These are phyloP conservation scores for Corapipo altera DNA, from an alignment of 2,113 vertebrate species.

Conservation along the genomic window DNA sequence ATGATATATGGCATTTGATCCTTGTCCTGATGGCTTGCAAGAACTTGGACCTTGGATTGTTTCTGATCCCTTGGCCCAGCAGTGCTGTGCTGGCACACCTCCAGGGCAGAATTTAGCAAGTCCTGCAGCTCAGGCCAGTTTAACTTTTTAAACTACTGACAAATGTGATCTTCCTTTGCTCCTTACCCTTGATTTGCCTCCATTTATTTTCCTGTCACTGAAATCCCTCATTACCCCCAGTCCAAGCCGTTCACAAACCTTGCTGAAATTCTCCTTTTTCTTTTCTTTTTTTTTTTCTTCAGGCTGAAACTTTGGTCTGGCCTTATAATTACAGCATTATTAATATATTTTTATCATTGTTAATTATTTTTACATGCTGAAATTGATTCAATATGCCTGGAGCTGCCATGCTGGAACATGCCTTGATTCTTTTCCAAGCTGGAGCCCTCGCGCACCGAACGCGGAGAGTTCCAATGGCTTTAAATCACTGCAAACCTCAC, in stretches of 20 bases:
- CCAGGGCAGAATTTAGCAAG: conserved; percentile 46
- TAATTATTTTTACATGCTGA: conserved; percentile 73
- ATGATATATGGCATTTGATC: background rate
- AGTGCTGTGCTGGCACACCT: background rate
- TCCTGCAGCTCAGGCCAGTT: conserved; percentile 7
- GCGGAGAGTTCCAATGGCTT: conserved; percentile 64
- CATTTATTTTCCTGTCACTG: conserved; percentile 49
- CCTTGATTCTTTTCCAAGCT: conserved; percentile 65
- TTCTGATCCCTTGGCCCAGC: conserved; percentile 28
- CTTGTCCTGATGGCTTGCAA: conserved; percentile 9
- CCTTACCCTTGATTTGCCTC: conserved; percentile 36
- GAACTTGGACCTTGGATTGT: conserved; percentile 13
- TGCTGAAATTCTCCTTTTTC: conserved; percentile 17
- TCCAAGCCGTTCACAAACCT: background rate
- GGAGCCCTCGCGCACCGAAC: conserved; percentile 41
- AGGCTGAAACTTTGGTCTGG: conserved; percentile 42
- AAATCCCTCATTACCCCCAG: conserved; percentile 31
- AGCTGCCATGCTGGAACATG: conserved; percentile 68
- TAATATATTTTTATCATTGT: conserved; percentile 71
- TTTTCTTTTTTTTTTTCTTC: background rate
- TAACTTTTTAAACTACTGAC: conserved; percentile 38
- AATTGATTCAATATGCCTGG: conserved; percentile 73
- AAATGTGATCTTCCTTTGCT: conserved; percentile 57
- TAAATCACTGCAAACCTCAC: conserved; percentile 67
- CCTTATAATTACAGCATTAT: conserved; percentile 65